Conservation (phyloP, 1,140 invertebrate species). For the Lutraria rhynchaena region DNA sequence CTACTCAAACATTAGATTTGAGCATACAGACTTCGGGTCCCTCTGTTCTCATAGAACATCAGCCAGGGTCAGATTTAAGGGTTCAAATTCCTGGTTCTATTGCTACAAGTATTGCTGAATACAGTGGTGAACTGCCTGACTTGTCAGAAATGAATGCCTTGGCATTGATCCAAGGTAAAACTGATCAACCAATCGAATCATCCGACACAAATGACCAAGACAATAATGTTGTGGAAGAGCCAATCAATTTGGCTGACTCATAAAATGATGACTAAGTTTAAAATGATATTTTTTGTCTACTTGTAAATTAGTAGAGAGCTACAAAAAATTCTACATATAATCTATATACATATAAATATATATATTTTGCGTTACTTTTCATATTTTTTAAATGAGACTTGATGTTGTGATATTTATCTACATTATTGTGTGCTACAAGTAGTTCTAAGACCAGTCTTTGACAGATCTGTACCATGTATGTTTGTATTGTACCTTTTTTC, state of each 20-base stretch:
- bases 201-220: constrained; percentile 55
- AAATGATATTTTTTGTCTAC: constrained; percentile 21
- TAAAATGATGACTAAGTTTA: constrained; percentile 10
- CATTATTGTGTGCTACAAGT: constrained; percentile 21
- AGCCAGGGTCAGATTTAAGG: constrained; percentile 49
- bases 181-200: constrained; percentile 52
- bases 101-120: constrained; percentile 56
- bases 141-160: constrained; percentile 52
- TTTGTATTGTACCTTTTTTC: background rate
- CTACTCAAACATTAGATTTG: constrained; percentile 44
- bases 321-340: background rate
- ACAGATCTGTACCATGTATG: background rate
- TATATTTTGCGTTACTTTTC: constrained; percentile 40
- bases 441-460: too few species aligned
- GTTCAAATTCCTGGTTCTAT: constrained; percentile 55
- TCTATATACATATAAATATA: constrained; percentile 12
- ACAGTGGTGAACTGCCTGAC: constrained; percentile 54
- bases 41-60: constrained; percentile 56
- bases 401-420: constrained; percentile 40
- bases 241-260: constrained; percentile 56
- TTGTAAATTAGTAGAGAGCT: background rate
- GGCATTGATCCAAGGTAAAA: constrained; percentile 54
- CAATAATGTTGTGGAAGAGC: constrained; percentile 33
- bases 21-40: constrained; percentile 50
- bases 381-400: constrained; percentile 20